phyloP scores from a whole-genome alignment of 2,797 vertebrate genomes.

The Phoebastria nigripes region DNA sequence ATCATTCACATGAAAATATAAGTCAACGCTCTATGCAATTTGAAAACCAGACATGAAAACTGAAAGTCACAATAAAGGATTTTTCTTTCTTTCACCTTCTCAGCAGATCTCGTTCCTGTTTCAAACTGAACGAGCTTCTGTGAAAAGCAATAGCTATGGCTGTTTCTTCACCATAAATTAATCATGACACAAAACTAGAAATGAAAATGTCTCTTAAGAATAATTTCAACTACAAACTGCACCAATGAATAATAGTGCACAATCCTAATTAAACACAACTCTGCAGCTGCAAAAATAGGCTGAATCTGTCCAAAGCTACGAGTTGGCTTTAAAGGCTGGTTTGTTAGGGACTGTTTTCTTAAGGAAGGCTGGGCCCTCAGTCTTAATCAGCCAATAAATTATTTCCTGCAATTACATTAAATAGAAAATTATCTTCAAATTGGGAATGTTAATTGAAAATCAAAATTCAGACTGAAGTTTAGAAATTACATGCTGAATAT shows the following conservation, averaged over 20 bases:
- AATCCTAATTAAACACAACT: conserved; percentile 83
- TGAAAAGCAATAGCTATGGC: conserved; percentile 63
- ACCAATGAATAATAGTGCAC: conserved; percentile 81
- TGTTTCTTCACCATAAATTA: conserved; percentile 75
- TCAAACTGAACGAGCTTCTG: conserved; percentile 58
- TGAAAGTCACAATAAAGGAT: conserved; percentile 59
- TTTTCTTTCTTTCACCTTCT: conserved; percentile 59
- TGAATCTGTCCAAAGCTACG: conserved; percentile 75
- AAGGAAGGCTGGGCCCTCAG: conserved; percentile 83
- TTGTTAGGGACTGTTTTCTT: conserved; percentile 82
- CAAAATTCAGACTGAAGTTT: conserved; percentile 93
- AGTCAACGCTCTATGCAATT: conserved; percentile 3
- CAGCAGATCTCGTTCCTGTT: conserved; percentile 50
- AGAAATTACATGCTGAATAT: conserved; percentile 82
- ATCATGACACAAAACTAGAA: conserved; percentile 76
- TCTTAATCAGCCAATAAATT: conserved; percentile 96
- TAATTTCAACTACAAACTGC: conserved; percentile 75
- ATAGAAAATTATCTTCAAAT: conserved; percentile 91
- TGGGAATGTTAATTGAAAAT: conserved; percentile 93
- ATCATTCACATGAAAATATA: conserved; percentile 47
- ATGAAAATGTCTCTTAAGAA: conserved; percentile 78
- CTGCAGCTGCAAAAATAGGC: conserved; percentile 92
- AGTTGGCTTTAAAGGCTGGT: conserved; percentile 73
- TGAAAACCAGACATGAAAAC: conserved; percentile 48
- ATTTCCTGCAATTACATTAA: conserved; percentile 96